Conservation (phyloP, 1,140 invertebrate genomes). For the Campoletis sonorensis region DNA sequence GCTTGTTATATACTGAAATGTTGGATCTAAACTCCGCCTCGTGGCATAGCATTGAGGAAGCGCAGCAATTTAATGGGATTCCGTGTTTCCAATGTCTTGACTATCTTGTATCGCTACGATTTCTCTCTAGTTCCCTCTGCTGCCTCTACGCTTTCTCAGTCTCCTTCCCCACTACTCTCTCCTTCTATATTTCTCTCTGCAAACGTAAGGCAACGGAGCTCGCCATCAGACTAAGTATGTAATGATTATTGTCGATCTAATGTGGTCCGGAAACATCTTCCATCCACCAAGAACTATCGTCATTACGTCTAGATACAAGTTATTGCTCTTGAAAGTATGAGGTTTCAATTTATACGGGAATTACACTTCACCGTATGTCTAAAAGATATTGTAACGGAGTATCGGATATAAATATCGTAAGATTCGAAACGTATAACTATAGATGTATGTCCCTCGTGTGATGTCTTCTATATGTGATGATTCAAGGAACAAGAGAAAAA, state of each 20-base stretch:
- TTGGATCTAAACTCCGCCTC: neutral
- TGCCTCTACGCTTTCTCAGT: neutral
- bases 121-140: neutral
- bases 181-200: neutral
- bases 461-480: neutral
- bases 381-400: constrained; percentile 25
- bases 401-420: neutral
- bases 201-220: neutral
- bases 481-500: neutral
- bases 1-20: neutral
- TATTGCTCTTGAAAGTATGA: neutral
- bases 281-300: neutral
- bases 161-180: neutral
- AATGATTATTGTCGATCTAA: neutral
- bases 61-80: neutral
- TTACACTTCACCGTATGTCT: constrained; percentile 14
- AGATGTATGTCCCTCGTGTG: neutral
- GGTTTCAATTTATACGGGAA: constrained; percentile 26
- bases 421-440: neutral
- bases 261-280: neutral
- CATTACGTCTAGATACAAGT: neutral
- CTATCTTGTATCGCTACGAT: neutral
- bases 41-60: neutral
- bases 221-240: neutral
- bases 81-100: neutral